These are phyloP conservation scores for Clarias magur DNA, from an alignment of 2,113 vertebrate genomes.

Conservation along the genomic window DNA sequence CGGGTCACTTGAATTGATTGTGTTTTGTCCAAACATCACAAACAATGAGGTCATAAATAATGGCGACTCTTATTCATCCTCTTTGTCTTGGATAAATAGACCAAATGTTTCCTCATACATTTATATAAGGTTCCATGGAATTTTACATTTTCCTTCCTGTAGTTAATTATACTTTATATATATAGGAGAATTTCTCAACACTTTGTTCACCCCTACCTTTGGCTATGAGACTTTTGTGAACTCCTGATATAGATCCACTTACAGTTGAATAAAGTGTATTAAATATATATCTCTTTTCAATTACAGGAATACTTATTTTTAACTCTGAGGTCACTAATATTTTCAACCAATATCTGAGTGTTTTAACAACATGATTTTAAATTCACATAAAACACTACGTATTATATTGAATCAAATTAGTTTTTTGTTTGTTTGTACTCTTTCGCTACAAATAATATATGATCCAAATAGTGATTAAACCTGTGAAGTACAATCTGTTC, in stretches of 20 bases:
- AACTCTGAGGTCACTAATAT: background rate
- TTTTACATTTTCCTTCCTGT: background rate
- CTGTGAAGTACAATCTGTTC: background rate
- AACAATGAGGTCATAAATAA: background rate
- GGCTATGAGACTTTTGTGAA: background rate
- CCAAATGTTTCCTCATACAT: background rate
- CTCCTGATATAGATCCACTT: background rate
- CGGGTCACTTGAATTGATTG: no score
- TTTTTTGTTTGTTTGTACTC: background rate
- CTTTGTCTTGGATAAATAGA: background rate
- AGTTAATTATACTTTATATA: background rate
- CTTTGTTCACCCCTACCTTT: background rate
- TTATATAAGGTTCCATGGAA: background rate
- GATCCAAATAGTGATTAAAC: background rate
- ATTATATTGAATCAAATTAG: background rate
- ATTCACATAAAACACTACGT: background rate
- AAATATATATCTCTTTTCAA: background rate
- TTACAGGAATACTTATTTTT: background rate
- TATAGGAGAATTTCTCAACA: background rate
- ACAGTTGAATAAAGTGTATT: background rate
- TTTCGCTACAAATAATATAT: background rate
- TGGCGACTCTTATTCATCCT: background rate
- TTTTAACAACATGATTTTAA: background rate
- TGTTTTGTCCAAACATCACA: background rate
- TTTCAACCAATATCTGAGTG: background rate